Conservation (phyloP, 1,140 invertebrate species). For the Brachionus asplanchnoidis region DNA sequence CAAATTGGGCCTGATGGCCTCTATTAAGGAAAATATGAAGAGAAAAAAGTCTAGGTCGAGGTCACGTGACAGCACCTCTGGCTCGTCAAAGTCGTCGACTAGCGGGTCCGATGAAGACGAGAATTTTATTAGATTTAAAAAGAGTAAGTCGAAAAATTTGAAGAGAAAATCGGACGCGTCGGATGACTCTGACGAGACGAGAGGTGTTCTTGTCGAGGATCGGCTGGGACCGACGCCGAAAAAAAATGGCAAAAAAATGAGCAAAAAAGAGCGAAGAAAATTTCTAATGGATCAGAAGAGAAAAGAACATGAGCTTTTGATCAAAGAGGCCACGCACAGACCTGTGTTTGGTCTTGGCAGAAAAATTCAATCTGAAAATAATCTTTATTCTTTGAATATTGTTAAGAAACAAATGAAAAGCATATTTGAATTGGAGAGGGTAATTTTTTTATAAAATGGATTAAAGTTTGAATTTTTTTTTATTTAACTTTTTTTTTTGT, state of each 20-base stretch:
- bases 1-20: neutral
- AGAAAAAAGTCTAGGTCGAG: neutral
- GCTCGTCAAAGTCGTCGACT: neutral
- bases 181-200: neutral
- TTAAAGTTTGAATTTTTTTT: neutral
- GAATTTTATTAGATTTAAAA: slow-evolving; percentile 29
- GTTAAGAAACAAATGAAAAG: neutral
- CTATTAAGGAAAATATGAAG: slow-evolving; percentile 17
- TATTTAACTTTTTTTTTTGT: neutral
- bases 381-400: neutral
- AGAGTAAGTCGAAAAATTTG: slow-evolving; percentile 12
- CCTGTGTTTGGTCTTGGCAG: neutral
- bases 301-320: neutral
- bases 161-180: slow-evolving; percentile 13
- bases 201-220: neutral
- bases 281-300: neutral
- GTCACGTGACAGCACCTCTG: neutral
- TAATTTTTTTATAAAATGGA: neutral
- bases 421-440: slow-evolving; percentile 2
- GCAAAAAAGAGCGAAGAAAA: neutral
- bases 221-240: neutral
- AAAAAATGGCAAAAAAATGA: neutral
- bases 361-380: slow-evolving; percentile 18
- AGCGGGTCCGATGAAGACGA: neutral
- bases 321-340: neutral